Conservation (phyloP, 2,113 vertebrate species). For the Noctilio leporinus region DNA sequence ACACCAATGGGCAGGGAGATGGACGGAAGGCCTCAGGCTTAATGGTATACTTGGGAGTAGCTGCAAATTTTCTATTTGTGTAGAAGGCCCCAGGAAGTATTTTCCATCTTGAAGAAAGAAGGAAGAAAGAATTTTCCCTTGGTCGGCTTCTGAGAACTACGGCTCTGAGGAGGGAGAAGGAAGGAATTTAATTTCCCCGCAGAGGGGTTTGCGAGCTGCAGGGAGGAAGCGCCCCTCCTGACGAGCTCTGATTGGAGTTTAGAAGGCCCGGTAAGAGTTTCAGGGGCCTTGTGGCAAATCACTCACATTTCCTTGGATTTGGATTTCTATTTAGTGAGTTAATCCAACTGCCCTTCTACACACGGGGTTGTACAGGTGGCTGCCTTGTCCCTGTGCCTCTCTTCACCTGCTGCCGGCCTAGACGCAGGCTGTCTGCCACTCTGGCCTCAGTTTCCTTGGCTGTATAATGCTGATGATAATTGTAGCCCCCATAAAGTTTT, state of each 20-base stretch:
- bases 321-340: neutral
- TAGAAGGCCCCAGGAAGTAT: neutral
- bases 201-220: neutral
- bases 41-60: neutral
- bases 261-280: neutral
- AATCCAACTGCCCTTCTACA: neutral
- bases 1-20: rapidly evolving
- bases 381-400: neutral
- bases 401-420: neutral
- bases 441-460: neutral
- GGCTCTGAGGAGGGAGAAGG: neutral
- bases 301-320: neutral
- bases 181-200: conserved; percentile 29
- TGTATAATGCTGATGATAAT: neutral
- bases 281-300: neutral
- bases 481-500: neutral
- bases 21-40: neutral
- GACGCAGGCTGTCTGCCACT: neutral
- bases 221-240: neutral
- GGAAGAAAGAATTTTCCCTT: conserved; percentile 40
- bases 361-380: neutral
- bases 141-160: neutral
- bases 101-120: neutral
- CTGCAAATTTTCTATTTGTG: neutral
- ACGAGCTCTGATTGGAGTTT: neutral